Base-by-base conservation (phyloP, 2,888 invertebrate genomes). In the Machimus rusticus region DNA sequence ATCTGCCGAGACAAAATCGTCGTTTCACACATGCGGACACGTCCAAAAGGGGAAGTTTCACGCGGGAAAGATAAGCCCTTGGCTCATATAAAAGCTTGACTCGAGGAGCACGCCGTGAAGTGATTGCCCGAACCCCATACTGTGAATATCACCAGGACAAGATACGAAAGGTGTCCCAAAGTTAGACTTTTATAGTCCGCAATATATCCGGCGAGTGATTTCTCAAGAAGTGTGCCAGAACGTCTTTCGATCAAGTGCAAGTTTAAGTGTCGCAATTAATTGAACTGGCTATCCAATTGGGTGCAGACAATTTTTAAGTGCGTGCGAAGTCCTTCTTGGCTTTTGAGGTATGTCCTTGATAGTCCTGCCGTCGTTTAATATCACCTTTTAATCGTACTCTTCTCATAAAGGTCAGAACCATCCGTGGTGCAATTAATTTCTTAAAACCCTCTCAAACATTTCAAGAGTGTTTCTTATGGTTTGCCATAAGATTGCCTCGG, bases 61-160 rank as follows among this genome's bases (percentile, higher is more conserved):
- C 12, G 55, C 66, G 14, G 34, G 66, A 3, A 19, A 84, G 37
- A 19, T 84, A 84, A 66, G 82, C 82, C 37, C 66, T 37, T 34
- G 31, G 16, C 55, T 6, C 66, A 37, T 84, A 84, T 84, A 88
- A 88, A 88, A 88, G 88, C 88, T 88, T 81, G 88, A 39, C 43
- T 82, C 77, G 77, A 51, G 77, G n/a, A 82, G 34, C 51, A 78
- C 39, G 82, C 78, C 55, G 81, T 77, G 81, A 88, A 88, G 88
- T 88, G 77, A 88, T 87, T 81, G 86, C 76, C 46, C 76, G 74
- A 84, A 66, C 82, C 84, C 86, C 88, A 86, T 88, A 86, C 84
- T 57, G 88, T 86, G 74, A 81, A 78, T 86, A 86, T 88, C 88
- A 51, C 74, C 43, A 46, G 43, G 43, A 46, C 43, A 55, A 19